phyloP scores from a whole-genome alignment of 2,113 vertebrate genomes.

The Turnix velox region DNA sequence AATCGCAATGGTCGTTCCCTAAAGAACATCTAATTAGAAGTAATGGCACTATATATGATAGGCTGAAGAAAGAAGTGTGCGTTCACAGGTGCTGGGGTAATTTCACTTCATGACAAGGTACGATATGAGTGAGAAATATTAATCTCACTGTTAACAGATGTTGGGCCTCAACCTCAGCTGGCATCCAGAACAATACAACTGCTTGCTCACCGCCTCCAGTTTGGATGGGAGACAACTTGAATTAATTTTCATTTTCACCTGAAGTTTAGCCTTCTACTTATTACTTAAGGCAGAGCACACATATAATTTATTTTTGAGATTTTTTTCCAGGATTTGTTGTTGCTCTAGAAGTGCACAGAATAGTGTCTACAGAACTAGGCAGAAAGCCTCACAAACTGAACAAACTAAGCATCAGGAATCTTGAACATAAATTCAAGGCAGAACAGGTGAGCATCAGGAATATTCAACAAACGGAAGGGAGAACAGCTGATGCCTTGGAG shows the following conservation, averaged over 20 bases:
- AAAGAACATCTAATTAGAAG: background rate
- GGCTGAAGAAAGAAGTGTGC: background rate
- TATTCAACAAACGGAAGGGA: background rate
- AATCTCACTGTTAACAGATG: background rate
- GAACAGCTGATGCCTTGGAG: background rate
- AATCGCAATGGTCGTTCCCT: background rate
- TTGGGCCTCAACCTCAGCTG: background rate
- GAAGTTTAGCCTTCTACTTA: background rate
- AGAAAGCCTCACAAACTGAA: background rate
- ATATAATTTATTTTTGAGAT: background rate
- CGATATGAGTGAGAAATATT: background rate
- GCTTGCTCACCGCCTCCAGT: too few relatives aligned
- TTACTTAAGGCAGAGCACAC: background rate
- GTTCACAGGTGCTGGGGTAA: background rate
- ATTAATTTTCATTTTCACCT: background rate
- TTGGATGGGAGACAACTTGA: background rate
- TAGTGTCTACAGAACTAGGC: background rate
- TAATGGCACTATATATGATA: background rate
- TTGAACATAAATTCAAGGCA: background rate
- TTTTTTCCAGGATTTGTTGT: background rate
- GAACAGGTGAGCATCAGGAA: background rate
- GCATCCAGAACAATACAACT: background rate
- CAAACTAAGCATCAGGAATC: background rate
- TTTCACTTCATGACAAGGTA: background rate
- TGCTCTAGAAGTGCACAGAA: background rate